Evolutionary conservation across 1,140 invertebrate genomes (phyloP), one percentile per base, ranked within the genome.

Genomic region (Ostrea edulis): DNA sequence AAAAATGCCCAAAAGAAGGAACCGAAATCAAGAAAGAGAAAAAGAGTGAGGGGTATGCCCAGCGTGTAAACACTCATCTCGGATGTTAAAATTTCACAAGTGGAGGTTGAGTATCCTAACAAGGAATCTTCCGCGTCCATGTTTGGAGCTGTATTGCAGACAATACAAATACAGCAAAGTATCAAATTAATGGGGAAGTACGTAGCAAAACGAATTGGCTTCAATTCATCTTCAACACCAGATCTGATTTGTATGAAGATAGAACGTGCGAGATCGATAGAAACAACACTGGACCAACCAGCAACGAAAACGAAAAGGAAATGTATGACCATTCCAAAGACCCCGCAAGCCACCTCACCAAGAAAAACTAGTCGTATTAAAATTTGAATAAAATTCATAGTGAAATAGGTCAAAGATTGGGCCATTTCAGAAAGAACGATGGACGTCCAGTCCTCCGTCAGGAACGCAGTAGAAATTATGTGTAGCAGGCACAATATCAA

Each of bases 261-360:
- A n/a, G 55, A 62, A 20, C 12, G 55, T n/a, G 55, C n/a, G 17
- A 20, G 12, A 5, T 62, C 55, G n/a, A 62, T 20, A 62, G 17
- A 62, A 20, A 17, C 55, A 62, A 62, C 7, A 17, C 55, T 62
- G 55, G 55, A 62, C 55, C 55, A 62, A n/a, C 17, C 17, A n/a
- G 55, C 14, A 20, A 62, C 55, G 5, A n/a, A 62, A n/a, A 62
- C 0, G n/a, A 62, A 62, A 20, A 62, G 55, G n/a, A 62, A 62
- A 62, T 62, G 55, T 62, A 62, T 62, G 55, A 62, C n/a, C 55
- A 62, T 62, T 20, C 55, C 55, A 62, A 62, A n/a, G n/a, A 62
- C 55, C 55, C 55, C 55, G n/a, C 55, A 62, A 62, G 17, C 55
- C 55, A 7, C 5, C 55, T 62, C 55, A 62, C 55, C 55, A 62